These are phyloP conservation scores for Notothenia rossii DNA, from an alignment of 2,113 vertebrate genomes.

Conservation along the genomic window DNA sequence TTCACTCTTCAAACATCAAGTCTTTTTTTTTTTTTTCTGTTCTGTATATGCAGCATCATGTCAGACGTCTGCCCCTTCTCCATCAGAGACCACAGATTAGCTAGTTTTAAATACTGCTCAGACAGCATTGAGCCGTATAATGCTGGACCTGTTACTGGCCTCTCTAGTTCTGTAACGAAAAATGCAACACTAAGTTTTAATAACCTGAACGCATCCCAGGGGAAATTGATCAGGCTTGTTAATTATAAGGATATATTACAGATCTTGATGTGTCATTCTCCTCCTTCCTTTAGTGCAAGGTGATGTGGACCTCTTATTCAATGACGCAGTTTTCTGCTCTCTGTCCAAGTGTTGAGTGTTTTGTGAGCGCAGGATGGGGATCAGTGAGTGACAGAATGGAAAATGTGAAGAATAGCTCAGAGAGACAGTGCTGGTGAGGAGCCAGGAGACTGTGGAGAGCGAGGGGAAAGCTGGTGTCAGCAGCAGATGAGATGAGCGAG, in stretches of 20 bases:
- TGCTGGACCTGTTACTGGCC: slow-evolving; percentile 63
- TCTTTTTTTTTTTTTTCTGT: not conserved
- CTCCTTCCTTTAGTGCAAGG: slow-evolving; percentile 40
- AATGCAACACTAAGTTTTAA: slow-evolving; percentile 64
- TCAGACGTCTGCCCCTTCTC: not conserved
- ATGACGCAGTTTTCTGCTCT: slow-evolving; percentile 50
- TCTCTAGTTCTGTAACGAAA: slow-evolving; percentile 63
- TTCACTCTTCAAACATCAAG: too few relatives aligned
- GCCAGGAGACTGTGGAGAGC: slow-evolving; percentile 58
- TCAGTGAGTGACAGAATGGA: slow-evolving; percentile 76
- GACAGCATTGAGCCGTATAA: slow-evolving; percentile 41
- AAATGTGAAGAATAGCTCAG: slow-evolving; percentile 79
- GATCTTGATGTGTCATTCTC: slow-evolving; percentile 39
- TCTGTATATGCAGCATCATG: not conserved
- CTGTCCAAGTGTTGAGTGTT: slow-evolving; percentile 51
- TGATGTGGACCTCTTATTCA: slow-evolving; percentile 54
- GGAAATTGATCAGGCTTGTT: slow-evolving; percentile 69
- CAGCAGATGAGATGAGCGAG: slow-evolving; percentile 63
- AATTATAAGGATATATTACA: slow-evolving; percentile 66
- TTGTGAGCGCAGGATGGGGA: slow-evolving; percentile 61
- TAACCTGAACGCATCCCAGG: slow-evolving; percentile 54
- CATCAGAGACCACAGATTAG: slow-evolving; percentile 30
- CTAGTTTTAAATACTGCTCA: slow-evolving; percentile 57
- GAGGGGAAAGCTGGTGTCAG: slow-evolving; percentile 63
- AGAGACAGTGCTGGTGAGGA: slow-evolving; percentile 59